Conservation (phyloP, 2,888 invertebrate species). For the Noctuana brunneofusca region DNA sequence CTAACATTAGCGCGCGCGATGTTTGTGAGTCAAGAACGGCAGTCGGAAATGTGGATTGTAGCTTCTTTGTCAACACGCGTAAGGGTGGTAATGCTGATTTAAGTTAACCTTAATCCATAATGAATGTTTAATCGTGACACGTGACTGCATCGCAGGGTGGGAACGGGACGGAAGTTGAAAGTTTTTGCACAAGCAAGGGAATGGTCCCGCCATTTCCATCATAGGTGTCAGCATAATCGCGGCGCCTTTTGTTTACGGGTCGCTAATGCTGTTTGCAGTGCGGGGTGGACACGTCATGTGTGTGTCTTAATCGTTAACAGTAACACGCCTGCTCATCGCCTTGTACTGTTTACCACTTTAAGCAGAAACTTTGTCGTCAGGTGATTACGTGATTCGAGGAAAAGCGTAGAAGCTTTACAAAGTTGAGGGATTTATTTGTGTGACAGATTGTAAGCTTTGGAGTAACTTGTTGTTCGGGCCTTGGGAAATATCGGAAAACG, state of each 20-base stretch:
- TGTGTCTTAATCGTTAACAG: conserved; percentile 78
- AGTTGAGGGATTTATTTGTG: conserved; percentile 56
- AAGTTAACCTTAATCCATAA: conserved; percentile 28
- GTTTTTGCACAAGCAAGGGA: conserved; percentile 44
- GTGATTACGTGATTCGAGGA: conserved; percentile 60
- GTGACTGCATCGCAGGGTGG: conserved; percentile 12
- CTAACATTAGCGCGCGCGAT: conserved; percentile 16
- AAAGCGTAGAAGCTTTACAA: conserved; percentile 45
- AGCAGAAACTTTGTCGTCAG: conserved; percentile 61
- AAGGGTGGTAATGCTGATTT: conserved; percentile 29
- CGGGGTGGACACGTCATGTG: conserved; percentile 68
- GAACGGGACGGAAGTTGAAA: conserved; percentile 48
- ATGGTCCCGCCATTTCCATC: conserved; percentile 28
- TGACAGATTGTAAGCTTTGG: conserved; percentile 54
- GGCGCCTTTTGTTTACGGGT: conserved; percentile 69
- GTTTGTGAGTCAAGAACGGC: conserved; percentile 10
- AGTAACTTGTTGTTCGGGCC: conserved; percentile 49
- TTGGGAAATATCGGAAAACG: conserved; percentile 57
- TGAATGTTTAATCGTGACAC: conserved; percentile 28
- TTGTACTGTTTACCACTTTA: conserved; percentile 63
- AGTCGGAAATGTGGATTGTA: conserved; percentile 9
- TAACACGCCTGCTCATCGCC: conserved; percentile 67
- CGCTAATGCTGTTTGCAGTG: conserved; percentile 75
- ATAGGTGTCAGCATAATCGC: conserved; percentile 61
- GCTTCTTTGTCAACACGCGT: conserved; percentile 22